These are phyloP conservation scores for Amazona vittata DNA, from an alignment of 2,113 vertebrate species.

Conservation along the genomic window DNA sequence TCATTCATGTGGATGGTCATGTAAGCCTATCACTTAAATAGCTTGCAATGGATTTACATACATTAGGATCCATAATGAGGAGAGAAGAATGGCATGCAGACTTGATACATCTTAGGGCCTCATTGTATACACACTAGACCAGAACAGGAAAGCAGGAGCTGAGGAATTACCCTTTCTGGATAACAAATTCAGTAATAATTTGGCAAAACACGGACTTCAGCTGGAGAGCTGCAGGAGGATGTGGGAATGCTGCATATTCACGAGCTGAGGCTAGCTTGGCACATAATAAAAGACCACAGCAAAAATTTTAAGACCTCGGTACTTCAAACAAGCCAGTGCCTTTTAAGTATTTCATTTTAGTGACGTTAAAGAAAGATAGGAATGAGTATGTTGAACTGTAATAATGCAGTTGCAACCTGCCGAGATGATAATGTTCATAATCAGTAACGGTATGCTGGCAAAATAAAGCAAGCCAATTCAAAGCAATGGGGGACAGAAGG, in stretches of 20 bases:
- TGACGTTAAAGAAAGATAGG: background rate
- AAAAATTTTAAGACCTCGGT: background rate
- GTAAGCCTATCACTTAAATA: background rate
- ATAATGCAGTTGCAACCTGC: background rate
- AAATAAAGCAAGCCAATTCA: background rate
- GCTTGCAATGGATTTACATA: background rate
- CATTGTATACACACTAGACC: background rate
- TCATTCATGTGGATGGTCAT: background rate
- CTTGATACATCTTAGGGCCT: background rate
- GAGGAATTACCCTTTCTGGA: background rate
- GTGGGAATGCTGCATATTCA: background rate
- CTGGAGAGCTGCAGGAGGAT: background rate
- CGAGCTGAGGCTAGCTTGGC: background rate
- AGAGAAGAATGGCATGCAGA: background rate
- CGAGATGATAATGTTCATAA: background rate
- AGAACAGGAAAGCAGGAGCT: background rate
- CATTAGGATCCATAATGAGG: background rate
- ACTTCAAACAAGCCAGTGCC: background rate
- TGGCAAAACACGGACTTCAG: background rate
- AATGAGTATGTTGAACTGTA: background rate
- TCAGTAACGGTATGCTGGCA: background rate
- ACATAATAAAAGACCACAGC: background rate
- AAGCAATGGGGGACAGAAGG: accelerated
- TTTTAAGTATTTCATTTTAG: background rate
- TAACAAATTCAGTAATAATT: background rate